Base-by-base conservation (phyloP, 2,797 vertebrate species). In the Hybognathus amarus region DNA sequence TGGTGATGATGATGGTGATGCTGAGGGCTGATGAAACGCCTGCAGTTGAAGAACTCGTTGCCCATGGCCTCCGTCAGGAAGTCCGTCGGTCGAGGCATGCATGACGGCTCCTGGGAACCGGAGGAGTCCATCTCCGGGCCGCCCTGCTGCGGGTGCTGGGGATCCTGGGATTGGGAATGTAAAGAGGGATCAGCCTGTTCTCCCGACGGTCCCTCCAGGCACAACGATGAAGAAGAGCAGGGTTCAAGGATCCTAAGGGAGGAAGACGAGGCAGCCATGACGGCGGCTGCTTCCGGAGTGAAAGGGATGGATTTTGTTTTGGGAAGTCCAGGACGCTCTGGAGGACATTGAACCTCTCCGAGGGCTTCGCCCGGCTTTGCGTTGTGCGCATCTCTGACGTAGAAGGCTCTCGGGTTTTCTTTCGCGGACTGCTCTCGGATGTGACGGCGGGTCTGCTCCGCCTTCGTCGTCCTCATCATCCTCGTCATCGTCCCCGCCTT, bases 1-100 rank as follows among this genome's bases (percentile, higher is more conserved):
- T 97, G 97, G 0, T 97, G 97, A 0, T 97, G 97, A 0, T 97
- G 98, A 17, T 98, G 97, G 38, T 98, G 98, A 78, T 98, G 97
- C 87, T 98, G 98, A 0, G 97, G 97, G 20, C 96, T 97, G 33
- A 99, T 98, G 92, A 99, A 99, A 74, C 97, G 96, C 0, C 97
- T 94, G 86, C 98, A 99, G 94, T 97, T 98, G 89, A 99, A 99
- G 27, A 99, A 93, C 69, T 99, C 98, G 11, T 94, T 96, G 63
- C 96, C 95, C 90, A 99, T 98, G 56, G 96, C 96, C 83, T 99
- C 98, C 36, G 97, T 96, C 10, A 99, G 95, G 87, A 99, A 99
- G 91, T 98, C 97, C 22, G 95, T 96, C 0, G 96, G 95, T 18
- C 96, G 94, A 1, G 97, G 92, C 59, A 98, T 93, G 85, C 97